phyloP scores from a whole-genome alignment of 2,888 invertebrate genomes.

The Drosophila eohydei region DNA sequence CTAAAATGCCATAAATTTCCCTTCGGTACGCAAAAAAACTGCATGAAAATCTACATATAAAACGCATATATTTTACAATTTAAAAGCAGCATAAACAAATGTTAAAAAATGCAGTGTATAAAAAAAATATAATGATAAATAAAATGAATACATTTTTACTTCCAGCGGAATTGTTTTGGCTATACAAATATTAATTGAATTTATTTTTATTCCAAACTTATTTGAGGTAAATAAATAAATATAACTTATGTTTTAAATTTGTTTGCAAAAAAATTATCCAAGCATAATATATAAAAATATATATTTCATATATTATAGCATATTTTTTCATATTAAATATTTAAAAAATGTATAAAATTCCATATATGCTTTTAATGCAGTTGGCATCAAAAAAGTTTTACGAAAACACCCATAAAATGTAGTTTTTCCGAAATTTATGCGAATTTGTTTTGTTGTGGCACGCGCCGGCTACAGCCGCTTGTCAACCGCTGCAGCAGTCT shows the following conservation, averaged over 20 bases:
- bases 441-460: constrained; percentile 4
- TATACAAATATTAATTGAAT: not conserved
- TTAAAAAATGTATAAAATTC: not conserved
- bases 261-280: too few relatives aligned
- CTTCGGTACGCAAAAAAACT: not conserved
- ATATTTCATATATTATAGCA: not conserved
- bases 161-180: not conserved
- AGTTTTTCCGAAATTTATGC: constrained; percentile 1
- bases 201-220: not conserved
- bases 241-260: too few relatives aligned
- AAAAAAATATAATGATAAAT: not conserved
- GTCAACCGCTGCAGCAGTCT: constrained; percentile 5
- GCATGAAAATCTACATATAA: not conserved
- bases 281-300: not conserved
- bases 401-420: not conserved
- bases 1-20: not conserved
- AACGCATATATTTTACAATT: not conserved
- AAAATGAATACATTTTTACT: not conserved
- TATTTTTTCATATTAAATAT: not conserved
- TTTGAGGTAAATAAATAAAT: too few relatives aligned
- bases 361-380: not conserved
- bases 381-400: not conserved
- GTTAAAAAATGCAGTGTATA: not conserved
- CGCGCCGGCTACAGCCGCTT: not conserved
- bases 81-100: not conserved